phyloP scores from a whole-genome alignment of 2,113 vertebrate species.

The Serinus canaria region DNA sequence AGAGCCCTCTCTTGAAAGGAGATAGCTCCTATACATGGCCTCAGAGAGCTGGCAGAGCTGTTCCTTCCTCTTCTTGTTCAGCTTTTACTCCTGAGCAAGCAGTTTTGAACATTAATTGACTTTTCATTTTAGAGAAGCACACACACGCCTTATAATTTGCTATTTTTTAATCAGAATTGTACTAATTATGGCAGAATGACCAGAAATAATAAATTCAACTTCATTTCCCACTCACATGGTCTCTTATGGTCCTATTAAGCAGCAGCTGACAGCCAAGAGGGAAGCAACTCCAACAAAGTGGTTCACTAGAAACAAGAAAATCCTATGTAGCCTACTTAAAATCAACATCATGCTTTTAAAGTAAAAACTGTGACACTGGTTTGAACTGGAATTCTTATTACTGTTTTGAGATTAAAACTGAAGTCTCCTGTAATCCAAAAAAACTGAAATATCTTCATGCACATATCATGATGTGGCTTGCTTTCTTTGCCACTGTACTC shows the following conservation, averaged over 20 bases:
- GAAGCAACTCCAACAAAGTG: conserved; percentile 52
- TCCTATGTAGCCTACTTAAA: background rate
- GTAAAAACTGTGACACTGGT: background rate
- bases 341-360: background rate
- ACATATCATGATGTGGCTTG: accelerated
- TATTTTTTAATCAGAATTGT: conserved; percentile 68
- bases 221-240: conserved; percentile 59
- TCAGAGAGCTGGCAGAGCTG: background rate
- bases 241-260: conserved; percentile 72
- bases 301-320: background rate
- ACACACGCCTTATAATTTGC: background rate
- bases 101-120: background rate
- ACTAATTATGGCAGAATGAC: conserved; percentile 52
- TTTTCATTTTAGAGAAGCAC: background rate
- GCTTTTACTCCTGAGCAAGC: background rate
- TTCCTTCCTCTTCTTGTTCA: background rate
- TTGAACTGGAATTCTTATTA: background rate
- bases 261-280: conserved; percentile 27
- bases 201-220: conserved; percentile 61
- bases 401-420: background rate
- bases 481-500: background rate
- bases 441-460: background rate
- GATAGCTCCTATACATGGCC: background rate
- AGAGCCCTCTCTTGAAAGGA: background rate
- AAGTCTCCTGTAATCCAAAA: background rate